Percentiles rank a stretch among this genome's conserved stretches.
Evolutionary conservation across 2,797 vertebrate genomes (phyloP).

Genomic region (Urocyon cinereoargenteus): DNA sequence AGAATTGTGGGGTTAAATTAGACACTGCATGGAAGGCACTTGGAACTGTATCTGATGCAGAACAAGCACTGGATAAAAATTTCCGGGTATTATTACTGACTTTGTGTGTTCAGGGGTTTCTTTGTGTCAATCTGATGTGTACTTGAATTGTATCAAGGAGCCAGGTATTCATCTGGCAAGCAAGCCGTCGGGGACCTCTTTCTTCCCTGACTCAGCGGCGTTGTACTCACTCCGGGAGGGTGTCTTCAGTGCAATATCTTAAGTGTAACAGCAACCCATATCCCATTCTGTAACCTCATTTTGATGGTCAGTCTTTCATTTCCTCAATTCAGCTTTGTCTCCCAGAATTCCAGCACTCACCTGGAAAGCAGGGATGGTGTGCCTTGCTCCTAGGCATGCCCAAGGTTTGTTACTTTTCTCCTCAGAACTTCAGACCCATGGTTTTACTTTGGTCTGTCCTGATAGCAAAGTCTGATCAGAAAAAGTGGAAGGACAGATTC

Average conservation of each 20-base stretch:
- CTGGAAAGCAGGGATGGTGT: neutral
- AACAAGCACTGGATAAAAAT: neutral
- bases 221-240: neutral
- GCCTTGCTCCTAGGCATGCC: neutral
- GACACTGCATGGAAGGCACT: neutral
- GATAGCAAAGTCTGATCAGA: neutral
- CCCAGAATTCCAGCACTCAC: neutral
- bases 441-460: slow-evolving; percentile 8
- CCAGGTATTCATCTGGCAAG: neutral
- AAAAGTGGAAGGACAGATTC: neutral
- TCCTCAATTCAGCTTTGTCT: neutral
- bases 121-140: neutral
- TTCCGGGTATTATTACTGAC: neutral
- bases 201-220: neutral
- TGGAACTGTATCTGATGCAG: neutral
- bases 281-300: neutral
- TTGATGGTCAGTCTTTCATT: neutral
- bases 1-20: neutral
- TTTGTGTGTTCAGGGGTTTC: neutral
- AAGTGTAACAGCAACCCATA: neutral
- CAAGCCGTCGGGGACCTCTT: neutral
- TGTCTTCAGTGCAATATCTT: neutral
- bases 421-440: neutral
- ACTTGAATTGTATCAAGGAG: neutral
- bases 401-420: neutral